Evolutionary conservation across 2,888 invertebrate genomes (phyloP), one percentile per base, ranked within the genome.

Genomic region (Oligia strigilis): DNA sequence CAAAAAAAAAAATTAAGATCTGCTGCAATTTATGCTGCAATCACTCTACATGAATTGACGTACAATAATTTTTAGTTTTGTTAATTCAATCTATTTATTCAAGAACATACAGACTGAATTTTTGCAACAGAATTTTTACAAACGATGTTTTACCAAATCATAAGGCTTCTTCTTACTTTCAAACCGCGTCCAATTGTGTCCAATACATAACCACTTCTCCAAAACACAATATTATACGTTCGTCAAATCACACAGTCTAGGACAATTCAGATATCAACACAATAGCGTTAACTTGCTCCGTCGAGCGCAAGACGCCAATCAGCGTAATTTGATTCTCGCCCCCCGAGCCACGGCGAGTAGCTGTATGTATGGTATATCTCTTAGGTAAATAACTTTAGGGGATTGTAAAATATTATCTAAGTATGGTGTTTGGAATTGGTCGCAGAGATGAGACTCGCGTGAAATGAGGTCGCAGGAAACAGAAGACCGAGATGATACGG

Each of bases 231-330:
- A 81, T 40, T 64, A 52, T 55, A 43, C 65, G 46, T 40, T n/a
- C 46, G 70, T 72, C 70, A 89, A 80, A 83, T 82, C 64, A 77
- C 66, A 49, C 29, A 60, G 78, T 52, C 67, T 74, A 76, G 84
- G 79, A 77, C 74, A 81, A 85, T 81, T 73, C 72, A 40, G 78
- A 64, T 86, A 85, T 72, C 83, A 11, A 69, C 80, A 89, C 89
- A 89, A 89, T 89, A 85, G 89, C 83, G 90, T 93, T 92, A 89
- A 70, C 86, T 84, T 91, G 94, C 93, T 90, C 88, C 85, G 90
- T 75, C 85, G 91, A 92, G 92, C 93, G 88, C 87, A 89, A 92
- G 89, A 87, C 87, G 72, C 72, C 90, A 91, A 91, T 91, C 91
- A 91, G 23, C 67, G 83, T 91, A 91, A 91, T 90, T 89, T 72